Conservation (phyloP, 1,140 invertebrate species). For the Wasmannia auropunctata region DNA sequence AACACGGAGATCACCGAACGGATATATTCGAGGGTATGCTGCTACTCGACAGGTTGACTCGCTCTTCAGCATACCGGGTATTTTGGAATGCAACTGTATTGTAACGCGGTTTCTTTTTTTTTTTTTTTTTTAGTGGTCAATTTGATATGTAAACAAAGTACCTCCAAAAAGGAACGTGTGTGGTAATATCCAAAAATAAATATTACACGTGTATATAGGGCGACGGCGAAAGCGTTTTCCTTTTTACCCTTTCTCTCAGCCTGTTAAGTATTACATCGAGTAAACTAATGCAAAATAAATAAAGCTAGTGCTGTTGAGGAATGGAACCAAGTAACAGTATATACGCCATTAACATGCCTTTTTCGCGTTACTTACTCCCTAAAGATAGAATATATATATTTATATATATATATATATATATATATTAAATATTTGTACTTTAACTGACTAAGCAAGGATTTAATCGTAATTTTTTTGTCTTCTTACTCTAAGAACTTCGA, state of each 20-base stretch:
- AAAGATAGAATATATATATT: slow-evolving; percentile 79
- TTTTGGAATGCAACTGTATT: slow-evolving; percentile 80
- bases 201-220: slow-evolving; percentile 52
- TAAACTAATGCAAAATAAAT: slow-evolving; percentile 75
- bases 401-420: too few species aligned
- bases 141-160: slow-evolving; percentile 85
- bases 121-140: slow-evolving; percentile 79
- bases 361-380: slow-evolving; percentile 76
- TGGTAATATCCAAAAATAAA: slow-evolving; percentile 73
- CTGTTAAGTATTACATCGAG: slow-evolving; percentile 77
- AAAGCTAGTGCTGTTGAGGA: slow-evolving; percentile 77
- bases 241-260: slow-evolving; percentile 61
- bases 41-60: slow-evolving; percentile 29
- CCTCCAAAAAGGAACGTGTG: slow-evolving; percentile 77
- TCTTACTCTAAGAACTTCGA: slow-evolving; percentile 69
- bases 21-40: slow-evolving; percentile 68
- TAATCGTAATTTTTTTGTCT: slow-evolving; percentile 74
- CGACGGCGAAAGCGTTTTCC: slow-evolving; percentile 59
- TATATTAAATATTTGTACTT: slow-evolving; percentile 85
- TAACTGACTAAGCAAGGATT: slow-evolving; percentile 85
- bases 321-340: slow-evolving; percentile 79
- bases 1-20: slow-evolving; percentile 64
- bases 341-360: slow-evolving; percentile 72
- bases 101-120: slow-evolving; percentile 58
- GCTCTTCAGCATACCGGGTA: slow-evolving; percentile 51